Evolutionary conservation across 2,113 vertebrate species (phyloP).

Genomic region (Esox niger): DNA sequence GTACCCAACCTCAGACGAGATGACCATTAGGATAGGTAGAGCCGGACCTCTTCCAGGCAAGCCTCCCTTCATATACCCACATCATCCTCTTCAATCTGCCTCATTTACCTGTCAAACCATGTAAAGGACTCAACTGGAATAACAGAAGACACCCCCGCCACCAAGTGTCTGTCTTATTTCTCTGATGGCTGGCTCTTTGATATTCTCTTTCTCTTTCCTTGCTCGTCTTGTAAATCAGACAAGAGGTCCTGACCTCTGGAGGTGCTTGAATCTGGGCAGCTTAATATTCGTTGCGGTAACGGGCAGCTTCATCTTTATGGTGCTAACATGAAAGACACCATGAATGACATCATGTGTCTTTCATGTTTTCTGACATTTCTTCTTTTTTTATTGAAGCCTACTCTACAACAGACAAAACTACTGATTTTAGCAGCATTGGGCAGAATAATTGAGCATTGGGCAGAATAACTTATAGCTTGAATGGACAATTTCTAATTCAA

Average conservation of each 20-base stretch:
- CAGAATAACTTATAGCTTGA: background rate
- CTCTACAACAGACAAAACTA: background rate
- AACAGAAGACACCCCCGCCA: background rate
- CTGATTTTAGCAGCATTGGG: background rate
- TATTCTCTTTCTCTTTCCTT: background rate
- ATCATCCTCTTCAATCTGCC: constrained; percentile 5
- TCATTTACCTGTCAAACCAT: background rate
- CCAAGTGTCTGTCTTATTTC: background rate
- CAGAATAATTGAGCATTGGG: background rate
- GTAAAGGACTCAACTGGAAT: background rate
- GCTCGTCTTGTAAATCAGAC: background rate
- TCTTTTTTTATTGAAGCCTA: background rate
- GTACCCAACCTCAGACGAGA: constrained; percentile 51
- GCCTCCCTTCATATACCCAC: constrained; percentile 81
- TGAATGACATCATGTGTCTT: no score
- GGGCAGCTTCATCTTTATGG: no score
- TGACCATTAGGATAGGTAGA: constrained; percentile 95
- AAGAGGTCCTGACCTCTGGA: background rate
- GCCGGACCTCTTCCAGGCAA: constrained; percentile 85
- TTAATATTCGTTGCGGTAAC: no score
- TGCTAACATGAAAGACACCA: no score
- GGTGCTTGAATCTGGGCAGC: background rate
- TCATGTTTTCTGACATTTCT: background rate
- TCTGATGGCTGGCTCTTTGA: constrained; percentile 33
- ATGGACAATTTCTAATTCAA: background rate